These are phyloP conservation scores for Aphaenogaster rudis DNA, from an alignment of 1,140 invertebrate species.

Conservation along the genomic window DNA sequence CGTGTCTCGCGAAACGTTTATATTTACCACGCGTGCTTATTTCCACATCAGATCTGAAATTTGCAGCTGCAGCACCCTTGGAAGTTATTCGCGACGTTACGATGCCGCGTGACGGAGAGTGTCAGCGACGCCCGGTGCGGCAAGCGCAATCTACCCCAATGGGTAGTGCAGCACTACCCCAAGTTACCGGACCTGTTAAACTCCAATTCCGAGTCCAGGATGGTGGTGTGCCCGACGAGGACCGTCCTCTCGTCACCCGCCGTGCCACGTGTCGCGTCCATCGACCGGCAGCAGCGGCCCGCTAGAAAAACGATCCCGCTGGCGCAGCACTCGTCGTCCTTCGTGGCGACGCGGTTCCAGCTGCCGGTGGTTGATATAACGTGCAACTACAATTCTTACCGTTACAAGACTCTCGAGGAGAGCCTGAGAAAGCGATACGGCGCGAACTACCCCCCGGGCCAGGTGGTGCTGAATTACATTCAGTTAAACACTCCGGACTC, in stretches of 20 bases:
- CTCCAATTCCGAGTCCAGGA: conserved; percentile 56
- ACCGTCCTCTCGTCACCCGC: conserved; percentile 49
- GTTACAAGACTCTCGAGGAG: conserved; percentile 50
- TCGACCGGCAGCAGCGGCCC: not conserved
- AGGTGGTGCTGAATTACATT: conserved; percentile 67
- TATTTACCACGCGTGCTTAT: conserved; percentile 1
- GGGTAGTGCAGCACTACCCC: conserved; percentile 52
- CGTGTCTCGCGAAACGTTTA: not conserved
- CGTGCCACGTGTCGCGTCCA: not conserved
- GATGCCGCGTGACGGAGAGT: conserved; percentile 30
- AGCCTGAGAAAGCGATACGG: conserved; percentile 56
- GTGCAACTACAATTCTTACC: conserved; percentile 58
- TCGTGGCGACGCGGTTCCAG: conserved; percentile 51
- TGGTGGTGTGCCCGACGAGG: conserved; percentile 28
- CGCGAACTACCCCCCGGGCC: conserved; percentile 60
- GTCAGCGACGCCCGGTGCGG: not conserved
- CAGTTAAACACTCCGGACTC: conserved; percentile 67
- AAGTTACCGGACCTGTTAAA: conserved; percentile 18
- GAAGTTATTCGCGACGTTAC: conserved; percentile 52
- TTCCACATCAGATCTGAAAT: not conserved
- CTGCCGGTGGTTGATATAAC: conserved; percentile 64
- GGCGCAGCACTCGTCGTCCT: conserved; percentile 56
- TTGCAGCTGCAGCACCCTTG: conserved; percentile 54
- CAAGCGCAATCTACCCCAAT: not conserved
- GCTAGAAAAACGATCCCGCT: not conserved